Percentiles rank a stretch among this genome's conserved stretches.
phyloP scores from a whole-genome alignment of 2,888 invertebrate genomes.

The Papilio elwesi region DNA sequence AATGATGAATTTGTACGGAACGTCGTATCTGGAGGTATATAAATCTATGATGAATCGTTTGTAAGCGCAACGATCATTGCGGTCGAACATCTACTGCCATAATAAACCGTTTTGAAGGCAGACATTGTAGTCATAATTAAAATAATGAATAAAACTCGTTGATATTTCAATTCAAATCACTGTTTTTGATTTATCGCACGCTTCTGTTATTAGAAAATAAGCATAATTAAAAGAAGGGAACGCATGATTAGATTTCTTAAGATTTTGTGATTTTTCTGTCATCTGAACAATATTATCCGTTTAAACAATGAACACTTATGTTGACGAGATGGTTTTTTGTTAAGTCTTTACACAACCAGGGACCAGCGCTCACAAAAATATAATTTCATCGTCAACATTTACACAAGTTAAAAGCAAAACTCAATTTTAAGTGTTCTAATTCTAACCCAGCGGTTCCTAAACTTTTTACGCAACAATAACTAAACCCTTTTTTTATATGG shows the following conservation, averaged over 20 bases:
- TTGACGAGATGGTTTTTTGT: neutral
- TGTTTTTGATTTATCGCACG: too few species aligned
- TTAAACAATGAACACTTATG: neutral
- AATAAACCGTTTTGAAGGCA: neutral
- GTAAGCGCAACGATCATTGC: neutral
- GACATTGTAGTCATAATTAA: neutral
- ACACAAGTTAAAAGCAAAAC: neutral
- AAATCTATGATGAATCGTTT: too few species aligned
- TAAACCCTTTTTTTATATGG: neutral
- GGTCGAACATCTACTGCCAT: too few species aligned
- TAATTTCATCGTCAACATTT: neutral
- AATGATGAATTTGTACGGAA: too few species aligned
- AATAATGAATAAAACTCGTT: too few species aligned
- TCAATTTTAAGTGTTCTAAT: neutral
- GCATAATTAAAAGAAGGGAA: too few species aligned
- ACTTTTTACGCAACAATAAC: neutral
- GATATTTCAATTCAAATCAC: too few species aligned
- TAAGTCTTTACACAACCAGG: neutral
- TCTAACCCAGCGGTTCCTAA: neutral
- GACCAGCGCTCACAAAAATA: neutral
- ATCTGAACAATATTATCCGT: neutral
- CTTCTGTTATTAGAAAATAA: too few species aligned
- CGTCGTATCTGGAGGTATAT: too few species aligned
- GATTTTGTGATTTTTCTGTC: too few species aligned
- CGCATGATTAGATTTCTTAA: too few species aligned